Conservation (phyloP, 1,140 invertebrate genomes). For the Euglossa dilemma region DNA sequence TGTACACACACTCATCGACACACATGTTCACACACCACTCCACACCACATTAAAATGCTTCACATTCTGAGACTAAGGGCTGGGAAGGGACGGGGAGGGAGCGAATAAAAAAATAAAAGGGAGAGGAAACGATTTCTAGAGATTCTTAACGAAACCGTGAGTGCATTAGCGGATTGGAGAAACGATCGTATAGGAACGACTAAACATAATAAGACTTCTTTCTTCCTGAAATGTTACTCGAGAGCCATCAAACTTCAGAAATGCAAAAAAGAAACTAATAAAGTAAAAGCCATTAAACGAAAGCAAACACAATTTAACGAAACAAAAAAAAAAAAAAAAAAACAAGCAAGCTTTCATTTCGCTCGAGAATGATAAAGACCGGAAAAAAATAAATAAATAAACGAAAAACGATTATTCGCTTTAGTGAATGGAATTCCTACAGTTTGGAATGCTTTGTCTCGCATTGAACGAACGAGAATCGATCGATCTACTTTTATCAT, state of each 20-base stretch:
- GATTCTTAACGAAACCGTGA: constrained; percentile 53
- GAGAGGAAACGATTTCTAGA: constrained; percentile 32
- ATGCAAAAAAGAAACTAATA: not conserved
- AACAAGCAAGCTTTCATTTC: constrained; percentile 43
- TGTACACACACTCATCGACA: constrained; percentile 49
- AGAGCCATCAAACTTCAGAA: constrained; percentile 5
- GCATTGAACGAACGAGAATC: constrained; percentile 57
- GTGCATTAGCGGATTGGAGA: constrained; percentile 49
- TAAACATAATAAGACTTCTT: constrained; percentile 12
- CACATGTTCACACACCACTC: constrained; percentile 36
- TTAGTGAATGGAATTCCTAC: constrained; percentile 66
- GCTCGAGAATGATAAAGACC: constrained; percentile 29
- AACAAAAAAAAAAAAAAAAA: constrained; percentile 1
- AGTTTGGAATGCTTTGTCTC: constrained; percentile 68
- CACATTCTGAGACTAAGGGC: constrained; percentile 36
- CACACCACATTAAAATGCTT: constrained; percentile 42
- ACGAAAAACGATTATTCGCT: constrained; percentile 35
- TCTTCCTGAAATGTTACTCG: constrained; percentile 41
- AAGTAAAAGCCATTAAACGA: not conserved
- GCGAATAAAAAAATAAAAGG: not conserved
- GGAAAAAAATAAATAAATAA: not conserved
- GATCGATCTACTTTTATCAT: constrained; percentile 73
- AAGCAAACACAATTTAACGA: not conserved
- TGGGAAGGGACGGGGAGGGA: not conserved
- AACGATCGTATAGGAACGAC: constrained; percentile 45